Percentiles rank a stretch among this genome's conserved stretches.
Evolutionary conservation across 2,888 invertebrate genomes (phyloP).

Genomic region (Octonoba sinensis): DNA sequence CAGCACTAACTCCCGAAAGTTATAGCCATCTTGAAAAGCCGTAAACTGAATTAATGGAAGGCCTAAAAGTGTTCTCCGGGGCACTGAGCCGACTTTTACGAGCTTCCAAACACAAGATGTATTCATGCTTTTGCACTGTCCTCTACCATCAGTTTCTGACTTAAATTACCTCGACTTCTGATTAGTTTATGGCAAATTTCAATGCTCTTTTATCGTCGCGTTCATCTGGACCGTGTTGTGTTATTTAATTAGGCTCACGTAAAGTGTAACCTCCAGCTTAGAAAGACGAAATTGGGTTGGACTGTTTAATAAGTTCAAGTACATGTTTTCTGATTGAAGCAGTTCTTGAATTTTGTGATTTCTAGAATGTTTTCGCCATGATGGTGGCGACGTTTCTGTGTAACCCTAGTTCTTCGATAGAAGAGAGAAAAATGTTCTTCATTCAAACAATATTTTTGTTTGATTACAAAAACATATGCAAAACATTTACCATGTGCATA

Average conservation of each 20-base stretch:
- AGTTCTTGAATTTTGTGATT: too few species aligned
- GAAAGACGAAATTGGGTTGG: too few species aligned
- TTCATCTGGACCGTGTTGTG: constrained; percentile 31
- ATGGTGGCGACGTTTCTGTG: too few species aligned
- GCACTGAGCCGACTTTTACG: constrained; percentile 36
- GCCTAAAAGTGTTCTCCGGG: constrained; percentile 41
- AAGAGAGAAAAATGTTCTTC: too few species aligned
- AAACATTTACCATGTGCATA: too few species aligned
- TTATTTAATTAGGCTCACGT: constrained; percentile 34
- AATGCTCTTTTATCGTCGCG: constrained; percentile 23
- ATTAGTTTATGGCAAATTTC: constrained; percentile 50
- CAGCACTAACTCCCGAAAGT: constrained; percentile 8
- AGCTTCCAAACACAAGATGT: constrained; percentile 23
- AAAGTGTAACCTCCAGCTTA: too few species aligned
- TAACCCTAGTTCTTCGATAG: too few species aligned
- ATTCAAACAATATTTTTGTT: too few species aligned
- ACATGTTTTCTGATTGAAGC: too few species aligned
- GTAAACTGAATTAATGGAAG: constrained; percentile 42
- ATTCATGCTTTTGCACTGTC: constrained; percentile 5
- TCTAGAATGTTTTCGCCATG: too few species aligned
- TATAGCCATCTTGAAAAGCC: constrained; percentile 38
- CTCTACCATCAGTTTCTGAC: constrained; percentile 12
- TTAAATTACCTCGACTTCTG: constrained; percentile 44
- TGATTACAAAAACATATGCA: too few species aligned
- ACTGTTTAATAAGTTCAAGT: too few species aligned